phyloP scores from a whole-genome alignment of 2,797 vertebrate genomes.

The Varecia variegata region DNA sequence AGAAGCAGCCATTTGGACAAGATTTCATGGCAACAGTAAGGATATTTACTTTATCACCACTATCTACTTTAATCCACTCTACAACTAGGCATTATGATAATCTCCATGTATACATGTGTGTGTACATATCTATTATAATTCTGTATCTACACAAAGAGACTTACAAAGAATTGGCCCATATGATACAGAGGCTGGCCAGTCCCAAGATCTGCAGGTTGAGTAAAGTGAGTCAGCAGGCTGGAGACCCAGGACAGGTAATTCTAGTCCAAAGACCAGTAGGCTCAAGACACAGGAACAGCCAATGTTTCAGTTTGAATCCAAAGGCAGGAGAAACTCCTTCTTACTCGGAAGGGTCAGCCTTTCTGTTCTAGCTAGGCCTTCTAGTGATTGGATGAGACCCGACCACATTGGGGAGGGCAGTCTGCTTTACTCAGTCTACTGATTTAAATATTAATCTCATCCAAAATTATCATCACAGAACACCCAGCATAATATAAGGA shows the following conservation, averaged over 20 bases:
- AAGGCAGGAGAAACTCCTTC: neutral
- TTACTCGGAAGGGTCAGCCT: neutral
- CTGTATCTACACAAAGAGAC: neutral
- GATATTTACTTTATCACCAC: neutral
- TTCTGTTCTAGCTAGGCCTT: neutral
- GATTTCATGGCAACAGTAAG: neutral
- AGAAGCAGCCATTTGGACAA: neutral
- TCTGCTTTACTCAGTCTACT: neutral
- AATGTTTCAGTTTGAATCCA: neutral
- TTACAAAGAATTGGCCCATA: neutral
- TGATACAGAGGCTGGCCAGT: neutral
- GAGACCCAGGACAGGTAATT: neutral
- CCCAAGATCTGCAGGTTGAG: neutral
- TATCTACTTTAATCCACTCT: neutral
- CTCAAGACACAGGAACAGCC: neutral
- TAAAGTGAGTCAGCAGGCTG: neutral
- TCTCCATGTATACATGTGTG: neutral
- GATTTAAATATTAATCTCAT: neutral
- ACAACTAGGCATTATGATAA: neutral
- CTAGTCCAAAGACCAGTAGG: neutral
- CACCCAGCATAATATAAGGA: neutral
- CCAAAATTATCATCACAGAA: neutral
- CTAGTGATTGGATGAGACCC: neutral
- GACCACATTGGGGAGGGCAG: too few species aligned
- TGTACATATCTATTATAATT: neutral